Evolutionary conservation across 2,888 invertebrate species (phyloP).

Genomic region (Ichneumoninae sp.): DNA sequence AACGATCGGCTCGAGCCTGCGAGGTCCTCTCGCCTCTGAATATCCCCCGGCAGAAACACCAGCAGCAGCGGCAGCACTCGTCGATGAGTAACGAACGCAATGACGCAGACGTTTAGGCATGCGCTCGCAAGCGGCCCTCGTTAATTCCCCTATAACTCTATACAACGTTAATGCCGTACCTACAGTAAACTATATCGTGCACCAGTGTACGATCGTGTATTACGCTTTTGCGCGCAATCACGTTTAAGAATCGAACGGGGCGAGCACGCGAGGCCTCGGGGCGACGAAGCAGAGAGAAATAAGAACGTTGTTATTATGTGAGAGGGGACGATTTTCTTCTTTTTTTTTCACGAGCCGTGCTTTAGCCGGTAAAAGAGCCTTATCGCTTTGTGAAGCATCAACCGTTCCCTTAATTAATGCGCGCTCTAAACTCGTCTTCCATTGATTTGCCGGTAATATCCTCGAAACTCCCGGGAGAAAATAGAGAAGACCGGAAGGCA

Average conservation of each 20-base stretch:
- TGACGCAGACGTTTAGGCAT: conserved; percentile 65
- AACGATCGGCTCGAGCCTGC: conserved; percentile 52
- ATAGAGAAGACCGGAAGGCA: conserved; percentile 16
- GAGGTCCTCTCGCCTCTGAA: conserved; percentile 27
- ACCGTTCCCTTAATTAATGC: conserved; percentile 57
- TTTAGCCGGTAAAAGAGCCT: conserved; percentile 24
- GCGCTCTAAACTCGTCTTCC: background rate
- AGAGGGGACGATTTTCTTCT: background rate
- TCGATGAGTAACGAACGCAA: conserved; percentile 65
- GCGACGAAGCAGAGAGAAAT: conserved; percentile 21
- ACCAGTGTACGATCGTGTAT: background rate
- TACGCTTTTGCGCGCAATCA: conserved; percentile 44
- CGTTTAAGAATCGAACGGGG: conserved; percentile 21
- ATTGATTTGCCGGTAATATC: conserved; percentile 21
- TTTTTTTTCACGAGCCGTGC: background rate
- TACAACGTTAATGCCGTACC: conserved; percentile 9
- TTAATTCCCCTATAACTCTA: conserved; percentile 54
- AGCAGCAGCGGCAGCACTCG: conserved; percentile 34
- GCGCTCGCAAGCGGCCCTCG: conserved; percentile 55
- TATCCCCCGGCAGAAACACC: conserved; percentile 17
- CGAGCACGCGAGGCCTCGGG: conserved; percentile 8
- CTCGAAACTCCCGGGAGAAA: background rate
- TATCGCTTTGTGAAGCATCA: background rate
- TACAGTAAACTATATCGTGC: conserved; percentile 12
- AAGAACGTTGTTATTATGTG: conserved; percentile 34